Evolutionary conservation across 2,797 vertebrate species (phyloP), one percentile per base, ranked within the genome.

Genomic region (Dendrocincla tyrannina): DNA sequence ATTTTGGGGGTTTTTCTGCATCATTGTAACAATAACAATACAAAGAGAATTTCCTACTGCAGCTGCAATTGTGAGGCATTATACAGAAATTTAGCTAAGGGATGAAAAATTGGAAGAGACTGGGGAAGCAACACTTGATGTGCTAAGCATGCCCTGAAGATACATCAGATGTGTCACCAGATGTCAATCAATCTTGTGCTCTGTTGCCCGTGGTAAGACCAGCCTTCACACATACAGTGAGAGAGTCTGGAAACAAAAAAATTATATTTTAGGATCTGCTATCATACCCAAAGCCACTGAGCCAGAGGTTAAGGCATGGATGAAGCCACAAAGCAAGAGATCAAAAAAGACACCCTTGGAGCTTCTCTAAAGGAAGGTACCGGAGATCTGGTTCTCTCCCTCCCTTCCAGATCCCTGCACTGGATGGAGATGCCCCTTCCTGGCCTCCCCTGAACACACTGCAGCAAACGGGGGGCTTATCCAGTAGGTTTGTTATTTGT

Each of bases 391-490:
- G 76, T 98, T 99, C 76, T 99, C 98, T 69, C 98, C 97, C 69
- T 99, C 98, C 68, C 98, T 97, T 97, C 99, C 99, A 93, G 98
- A 98, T 95, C 98, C 98, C 97, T 99, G 98, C 69, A 99, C 93
- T 99, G 98, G 97, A 98, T 98, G 90, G 98, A 99, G 97, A 98
- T 98, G 42, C 98, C 98, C 95, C 98, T 97, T 74, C 98, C 98
- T 5, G 98, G 98, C 9, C 98, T 98, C 10, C 98, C 97, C 97
- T 98, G 98, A 93, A 98, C 98, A 10, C 98, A 96, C 94, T 99
- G 99, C 98, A 99, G 99, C 88, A 99, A 97, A 89, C 98, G 98
- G 3, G 98, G 98, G 74, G 99, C 98, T 89, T 99, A 98, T 78
- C 98, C 30, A 76, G 46, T 7, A 8, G 33, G 60, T 68, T 23